Evolutionary conservation across 2,888 invertebrate species (phyloP).

Genomic region (Sphaeridia pumilis): DNA sequence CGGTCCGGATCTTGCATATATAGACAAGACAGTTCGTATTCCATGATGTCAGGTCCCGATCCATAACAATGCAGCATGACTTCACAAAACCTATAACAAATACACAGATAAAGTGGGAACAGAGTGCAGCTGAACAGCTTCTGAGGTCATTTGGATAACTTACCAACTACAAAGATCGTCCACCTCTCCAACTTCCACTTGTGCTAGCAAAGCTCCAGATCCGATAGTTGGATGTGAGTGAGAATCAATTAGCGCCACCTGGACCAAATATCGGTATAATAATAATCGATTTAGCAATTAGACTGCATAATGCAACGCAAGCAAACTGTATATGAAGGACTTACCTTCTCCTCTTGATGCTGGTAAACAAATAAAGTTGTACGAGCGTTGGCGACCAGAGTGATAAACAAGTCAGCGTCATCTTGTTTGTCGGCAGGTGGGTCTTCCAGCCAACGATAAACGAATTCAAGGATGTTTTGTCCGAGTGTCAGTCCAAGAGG

Average conservation of each 20-base stretch:
- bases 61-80: conserved; percentile 16
- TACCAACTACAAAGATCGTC: conserved; percentile 29
- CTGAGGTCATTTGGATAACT: neutral
- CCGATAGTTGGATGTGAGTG: conserved; percentile 25
- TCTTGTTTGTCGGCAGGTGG: conserved; percentile 27
- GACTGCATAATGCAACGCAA: neutral
- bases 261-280: neutral
- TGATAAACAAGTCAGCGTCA: conserved; percentile 25
- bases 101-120: neutral
- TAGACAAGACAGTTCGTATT: conserved; percentile 18
- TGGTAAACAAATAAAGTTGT: conserved; percentile 32
- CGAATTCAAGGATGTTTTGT: conserved; percentile 17
- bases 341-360: conserved; percentile 24
- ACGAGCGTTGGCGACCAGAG: conserved; percentile 25
- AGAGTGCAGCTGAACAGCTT: neutral
- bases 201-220: conserved; percentile 29
- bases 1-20: conserved; percentile 13
- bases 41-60: conserved; percentile 10
- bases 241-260: conserved; percentile 30
- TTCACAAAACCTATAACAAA: conserved; percentile 7
- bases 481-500: conserved; percentile 25
- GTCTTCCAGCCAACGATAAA: conserved; percentile 24
- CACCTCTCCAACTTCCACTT: conserved; percentile 22
- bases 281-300: neutral
- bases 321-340: neutral